These are phyloP conservation scores for Heteromurus nitidus DNA, from an alignment of 2,888 invertebrate species.

Conservation along the genomic window DNA sequence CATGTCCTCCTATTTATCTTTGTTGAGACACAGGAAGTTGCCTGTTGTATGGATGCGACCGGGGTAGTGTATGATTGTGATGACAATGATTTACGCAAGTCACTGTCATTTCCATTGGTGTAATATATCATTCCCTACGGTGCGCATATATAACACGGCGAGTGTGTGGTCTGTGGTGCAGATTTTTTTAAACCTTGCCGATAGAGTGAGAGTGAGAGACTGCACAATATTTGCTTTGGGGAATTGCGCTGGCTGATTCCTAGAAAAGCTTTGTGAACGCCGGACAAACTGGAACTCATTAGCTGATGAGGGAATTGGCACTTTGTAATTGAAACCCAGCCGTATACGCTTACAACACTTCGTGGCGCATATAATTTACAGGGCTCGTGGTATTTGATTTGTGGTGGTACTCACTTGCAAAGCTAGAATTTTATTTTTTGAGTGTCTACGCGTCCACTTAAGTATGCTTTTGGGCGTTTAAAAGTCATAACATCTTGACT, in stretches of 20 bases:
- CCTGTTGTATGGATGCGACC: background rate
- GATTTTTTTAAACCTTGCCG: background rate
- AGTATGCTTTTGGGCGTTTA: background rate
- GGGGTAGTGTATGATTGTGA: background rate
- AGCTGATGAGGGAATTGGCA: constrained; percentile 13
- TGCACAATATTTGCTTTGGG: background rate
- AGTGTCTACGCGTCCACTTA: background rate
- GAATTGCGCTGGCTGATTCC: too few species aligned
- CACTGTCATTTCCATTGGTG: too few species aligned
- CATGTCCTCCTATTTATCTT: background rate
- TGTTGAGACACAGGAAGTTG: background rate
- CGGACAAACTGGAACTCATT: constrained; percentile 24
- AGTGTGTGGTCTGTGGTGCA: background rate
- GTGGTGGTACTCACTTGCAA: too few species aligned
- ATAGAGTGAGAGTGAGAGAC: too few species aligned
- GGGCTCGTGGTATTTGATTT: too few species aligned
- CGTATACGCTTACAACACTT: background rate
- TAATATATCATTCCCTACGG: too few species aligned
- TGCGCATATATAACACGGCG: too few species aligned
- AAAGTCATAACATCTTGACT: background rate
- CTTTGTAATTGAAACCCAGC: background rate
- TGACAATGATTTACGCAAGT: too few species aligned
- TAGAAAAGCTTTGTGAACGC: too few species aligned
- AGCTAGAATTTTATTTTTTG: too few species aligned
- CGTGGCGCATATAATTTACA: background rate